These are phyloP conservation scores for Shargacucullia verbasci DNA, from an alignment of 2,888 invertebrate species.

Conservation along the genomic window DNA sequence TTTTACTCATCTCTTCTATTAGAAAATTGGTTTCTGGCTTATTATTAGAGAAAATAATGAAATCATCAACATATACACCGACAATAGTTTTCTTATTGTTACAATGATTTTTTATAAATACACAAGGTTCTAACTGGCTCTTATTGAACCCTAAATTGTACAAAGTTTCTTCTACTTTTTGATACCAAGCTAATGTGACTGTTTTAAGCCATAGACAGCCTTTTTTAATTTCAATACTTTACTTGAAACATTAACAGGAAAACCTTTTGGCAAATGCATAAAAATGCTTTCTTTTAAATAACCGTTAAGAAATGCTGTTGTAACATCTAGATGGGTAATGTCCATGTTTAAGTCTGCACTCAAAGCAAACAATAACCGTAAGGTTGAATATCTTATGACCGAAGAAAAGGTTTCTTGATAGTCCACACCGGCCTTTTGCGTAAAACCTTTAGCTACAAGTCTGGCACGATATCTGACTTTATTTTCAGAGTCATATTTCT, in stretches of 20 bases:
- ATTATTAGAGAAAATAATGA: slow-evolving; percentile 27
- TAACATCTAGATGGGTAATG: slow-evolving; percentile 10
- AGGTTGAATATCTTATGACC: slow-evolving; percentile 7
- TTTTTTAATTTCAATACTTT: slow-evolving; percentile 12
- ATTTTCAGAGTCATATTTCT: slow-evolving; percentile 16
- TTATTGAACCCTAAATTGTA: slow-evolving; percentile 8
- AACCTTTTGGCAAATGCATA: too few species aligned
- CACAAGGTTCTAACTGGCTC: slow-evolving; percentile 26
- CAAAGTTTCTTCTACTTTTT: slow-evolving; percentile 2
- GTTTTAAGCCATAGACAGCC: slow-evolving; percentile 31
- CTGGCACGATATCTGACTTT: slow-evolving; percentile 2
- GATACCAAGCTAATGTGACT: slow-evolving; percentile 19
- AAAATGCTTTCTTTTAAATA: slow-evolving; percentile 1
- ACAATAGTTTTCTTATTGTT: slow-evolving; percentile 4
- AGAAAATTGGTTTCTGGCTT: slow-evolving; percentile 17
- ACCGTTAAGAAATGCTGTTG: slow-evolving; percentile 25
- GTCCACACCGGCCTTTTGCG: slow-evolving; percentile 4
- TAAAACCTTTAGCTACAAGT: slow-evolving; percentile 7
- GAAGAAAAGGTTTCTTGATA: slow-evolving; percentile 1
- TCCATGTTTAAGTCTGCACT: slow-evolving; percentile 12
- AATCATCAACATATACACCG: slow-evolving; percentile 26
- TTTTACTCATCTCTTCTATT: slow-evolving; percentile 13
- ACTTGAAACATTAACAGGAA: too few species aligned
- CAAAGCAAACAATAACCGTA: slow-evolving; percentile 20
- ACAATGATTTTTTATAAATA: slow-evolving; percentile 12